These are phyloP conservation scores for Chrysomela aeneicollis DNA, from an alignment of 2,888 invertebrate species.

Conservation along the genomic window DNA sequence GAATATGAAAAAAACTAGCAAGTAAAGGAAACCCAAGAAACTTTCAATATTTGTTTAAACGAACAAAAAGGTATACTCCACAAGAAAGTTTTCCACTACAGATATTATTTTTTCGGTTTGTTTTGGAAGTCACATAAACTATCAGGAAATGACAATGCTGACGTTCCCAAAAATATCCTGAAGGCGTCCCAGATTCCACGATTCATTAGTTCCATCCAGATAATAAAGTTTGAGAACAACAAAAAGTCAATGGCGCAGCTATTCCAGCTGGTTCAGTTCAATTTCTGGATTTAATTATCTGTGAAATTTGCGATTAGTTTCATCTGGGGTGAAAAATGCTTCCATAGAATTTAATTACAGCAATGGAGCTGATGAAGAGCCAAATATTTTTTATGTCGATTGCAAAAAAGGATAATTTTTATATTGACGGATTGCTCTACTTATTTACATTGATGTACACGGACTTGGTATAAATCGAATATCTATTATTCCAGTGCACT, in stretches of 20 bases:
- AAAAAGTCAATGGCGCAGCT: conserved; percentile 15
- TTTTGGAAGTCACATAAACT: neutral
- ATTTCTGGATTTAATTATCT: conserved; percentile 29
- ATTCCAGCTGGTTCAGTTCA: conserved; percentile 15
- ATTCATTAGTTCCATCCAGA: conserved; percentile 5
- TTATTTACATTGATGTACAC: too few relatives aligned
- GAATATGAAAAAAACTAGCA: too few relatives aligned
- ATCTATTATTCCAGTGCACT: neutral
- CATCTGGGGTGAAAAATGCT: conserved; percentile 6
- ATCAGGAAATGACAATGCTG: neutral
- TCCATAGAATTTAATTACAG: conserved; percentile 2
- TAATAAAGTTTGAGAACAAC: conserved; percentile 3
- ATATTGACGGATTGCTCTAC: too few relatives aligned
- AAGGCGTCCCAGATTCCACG: neutral
- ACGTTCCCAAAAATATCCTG: neutral
- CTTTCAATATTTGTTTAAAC: too few relatives aligned
- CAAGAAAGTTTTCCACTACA: too few relatives aligned
- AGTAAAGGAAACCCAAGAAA: too few relatives aligned
- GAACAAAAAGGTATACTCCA: too few relatives aligned
- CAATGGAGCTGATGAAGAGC: neutral
- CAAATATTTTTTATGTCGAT: neutral
- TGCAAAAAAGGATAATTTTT: neutral
- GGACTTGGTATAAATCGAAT: neutral
- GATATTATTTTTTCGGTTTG: too few relatives aligned
- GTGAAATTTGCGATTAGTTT: conserved; percentile 28